Conservation (phyloP, 1,140 invertebrate genomes). For the Drosophila ohnishii region DNA sequence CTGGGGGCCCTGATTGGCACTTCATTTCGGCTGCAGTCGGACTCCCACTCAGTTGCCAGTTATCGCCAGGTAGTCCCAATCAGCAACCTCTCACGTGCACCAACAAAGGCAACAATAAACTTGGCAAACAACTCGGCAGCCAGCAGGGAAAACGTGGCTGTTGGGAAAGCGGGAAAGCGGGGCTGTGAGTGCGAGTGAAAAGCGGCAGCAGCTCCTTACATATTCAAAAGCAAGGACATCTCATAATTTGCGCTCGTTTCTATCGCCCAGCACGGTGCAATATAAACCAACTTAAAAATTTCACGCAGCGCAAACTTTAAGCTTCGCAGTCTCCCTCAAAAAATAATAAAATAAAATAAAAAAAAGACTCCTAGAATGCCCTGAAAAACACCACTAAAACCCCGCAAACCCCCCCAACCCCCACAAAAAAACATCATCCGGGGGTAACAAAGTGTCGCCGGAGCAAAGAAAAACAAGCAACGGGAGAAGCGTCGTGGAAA, state of each 20-base stretch:
- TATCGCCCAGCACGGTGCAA: constrained; percentile 35
- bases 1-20: constrained; percentile 50
- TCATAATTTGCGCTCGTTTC: constrained; percentile 54
- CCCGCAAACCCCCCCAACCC: no score
- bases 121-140: constrained; percentile 49
- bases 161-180: not conserved
- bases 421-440: not conserved
- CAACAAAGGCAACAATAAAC: constrained; percentile 54
- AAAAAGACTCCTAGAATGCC: constrained; percentile 5
- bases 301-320: constrained; percentile 62
- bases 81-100: constrained; percentile 48
- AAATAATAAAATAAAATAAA: constrained; percentile 1
- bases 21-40: constrained; percentile 49
- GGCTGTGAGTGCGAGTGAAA: not conserved
- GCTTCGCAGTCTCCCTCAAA: not conserved
- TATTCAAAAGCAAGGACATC: constrained; percentile 59
- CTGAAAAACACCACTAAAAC: constrained; percentile 1
- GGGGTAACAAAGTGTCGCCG: constrained; percentile 34
- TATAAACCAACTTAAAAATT: constrained; percentile 64
- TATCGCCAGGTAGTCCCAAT: constrained; percentile 52
- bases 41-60: constrained; percentile 30
- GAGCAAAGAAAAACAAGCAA: constrained; percentile 42
- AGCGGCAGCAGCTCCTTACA: constrained; percentile 25
- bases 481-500: constrained; percentile 31
- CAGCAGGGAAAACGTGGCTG: constrained; percentile 5